Percentiles rank a stretch among this genome's conserved stretches.
These are phyloP conservation scores for Hoplias malabaricus DNA, from an alignment of 2,113 vertebrate species.

Conservation along the genomic window DNA sequence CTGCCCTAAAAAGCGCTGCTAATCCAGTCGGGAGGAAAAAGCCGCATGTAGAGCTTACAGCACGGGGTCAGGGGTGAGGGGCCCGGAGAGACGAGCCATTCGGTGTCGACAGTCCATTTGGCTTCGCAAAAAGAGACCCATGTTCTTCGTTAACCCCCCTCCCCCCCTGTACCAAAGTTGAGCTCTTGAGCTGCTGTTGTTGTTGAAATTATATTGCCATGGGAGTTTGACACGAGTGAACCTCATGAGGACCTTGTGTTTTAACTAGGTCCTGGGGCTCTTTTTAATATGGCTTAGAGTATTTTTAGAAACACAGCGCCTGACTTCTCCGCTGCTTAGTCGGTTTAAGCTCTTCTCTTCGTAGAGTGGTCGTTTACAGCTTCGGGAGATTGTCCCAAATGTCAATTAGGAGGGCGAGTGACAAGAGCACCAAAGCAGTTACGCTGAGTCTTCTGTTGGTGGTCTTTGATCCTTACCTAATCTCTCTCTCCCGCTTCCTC, in stretches of 20 bases:
- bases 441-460: not conserved
- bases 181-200: slow-evolving; percentile 44
- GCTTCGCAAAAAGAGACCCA: slow-evolving; percentile 5
- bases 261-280: slow-evolving; percentile 1
- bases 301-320: slow-evolving; percentile 47
- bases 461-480: not conserved
- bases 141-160: not conserved
- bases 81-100: slow-evolving; percentile 36
- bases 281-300: slow-evolving; percentile 54
- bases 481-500: not conserved
- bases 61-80: slow-evolving; percentile 51
- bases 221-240: slow-evolving; percentile 33
- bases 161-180: slow-evolving; percentile 19
- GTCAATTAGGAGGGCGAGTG: not conserved
- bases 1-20: slow-evolving; percentile 62
- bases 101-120: slow-evolving; percentile 65
- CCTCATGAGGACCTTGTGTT: not conserved
- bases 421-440: not conserved
- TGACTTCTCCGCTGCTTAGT: slow-evolving; percentile 18
- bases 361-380: not conserved
- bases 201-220: slow-evolving; percentile 30
- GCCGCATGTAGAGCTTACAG: slow-evolving; percentile 45
- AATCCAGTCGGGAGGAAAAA: slow-evolving; percentile 71
- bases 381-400: not conserved
- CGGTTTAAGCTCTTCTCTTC: slow-evolving; percentile 48